Percentiles rank a stretch among this genome's conserved stretches.
Evolutionary conservation across 1,140 invertebrate genomes (phyloP).

Genomic region (Drosophila ironensis): DNA sequence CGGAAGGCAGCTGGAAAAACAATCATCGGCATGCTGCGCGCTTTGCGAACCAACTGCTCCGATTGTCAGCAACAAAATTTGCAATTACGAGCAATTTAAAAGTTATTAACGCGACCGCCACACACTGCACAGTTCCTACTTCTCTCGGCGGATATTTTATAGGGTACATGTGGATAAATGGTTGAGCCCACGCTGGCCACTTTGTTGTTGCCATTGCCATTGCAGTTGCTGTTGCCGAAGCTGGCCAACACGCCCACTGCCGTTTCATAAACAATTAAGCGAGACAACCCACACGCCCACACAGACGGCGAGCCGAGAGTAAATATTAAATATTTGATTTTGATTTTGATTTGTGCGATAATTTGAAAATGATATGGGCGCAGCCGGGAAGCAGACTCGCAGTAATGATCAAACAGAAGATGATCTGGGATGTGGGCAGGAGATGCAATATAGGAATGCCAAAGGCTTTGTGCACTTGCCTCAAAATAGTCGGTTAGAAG

Average conservation of each 20-base stretch:
- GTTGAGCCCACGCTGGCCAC: constrained; percentile 22
- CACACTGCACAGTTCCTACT: constrained; percentile 2
- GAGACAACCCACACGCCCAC: constrained; percentile 41
- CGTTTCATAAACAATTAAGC: constrained; percentile 65
- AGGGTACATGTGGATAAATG: constrained; percentile 11
- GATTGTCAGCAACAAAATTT: constrained; percentile 37
- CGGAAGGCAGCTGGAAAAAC: constrained; percentile 20
- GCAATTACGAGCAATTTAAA: constrained; percentile 73
- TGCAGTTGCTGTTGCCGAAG: background rate
- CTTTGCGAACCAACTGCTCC: constrained; percentile 16
- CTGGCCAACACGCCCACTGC: constrained; percentile 45
- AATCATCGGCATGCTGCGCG: constrained; percentile 45
- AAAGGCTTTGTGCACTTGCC: background rate
- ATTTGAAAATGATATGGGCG: constrained; percentile 60
- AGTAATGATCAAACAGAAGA: constrained; percentile 19
- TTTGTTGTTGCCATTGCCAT: constrained; percentile 7
- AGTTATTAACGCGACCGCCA: constrained; percentile 63
- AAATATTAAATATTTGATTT: constrained; percentile 27
- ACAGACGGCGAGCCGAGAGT: constrained; percentile 12
- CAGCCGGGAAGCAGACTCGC: constrained; percentile 15
- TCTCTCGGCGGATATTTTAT: constrained; percentile 11
- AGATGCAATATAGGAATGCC: background rate
- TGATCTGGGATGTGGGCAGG: background rate
- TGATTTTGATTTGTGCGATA: constrained; percentile 53
- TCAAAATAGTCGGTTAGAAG: too few relatives aligned